Conservation (phyloP, 2,888 invertebrate species). For the Himalopsyche japonica region DNA sequence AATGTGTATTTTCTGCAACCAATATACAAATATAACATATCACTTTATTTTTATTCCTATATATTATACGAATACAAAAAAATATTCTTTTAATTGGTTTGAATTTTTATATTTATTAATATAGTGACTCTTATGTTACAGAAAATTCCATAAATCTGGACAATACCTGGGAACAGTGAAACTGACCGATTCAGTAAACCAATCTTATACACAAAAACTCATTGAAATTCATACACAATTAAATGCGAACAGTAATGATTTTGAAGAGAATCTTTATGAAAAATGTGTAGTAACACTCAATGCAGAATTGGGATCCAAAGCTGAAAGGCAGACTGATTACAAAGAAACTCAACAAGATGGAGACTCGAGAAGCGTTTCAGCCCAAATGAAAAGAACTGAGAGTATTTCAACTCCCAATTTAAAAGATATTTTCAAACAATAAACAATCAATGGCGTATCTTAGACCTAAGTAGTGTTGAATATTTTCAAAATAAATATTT, state of each 20-base stretch:
- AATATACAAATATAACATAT: too few species aligned
- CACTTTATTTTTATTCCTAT: too few species aligned
- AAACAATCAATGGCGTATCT: neutral
- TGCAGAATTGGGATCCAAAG: conserved; percentile 4
- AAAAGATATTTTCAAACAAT: conserved; percentile 49
- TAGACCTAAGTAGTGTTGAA: neutral
- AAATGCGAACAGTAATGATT: conserved; percentile 52
- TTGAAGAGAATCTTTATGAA: conserved; percentile 58
- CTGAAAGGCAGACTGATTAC: neutral
- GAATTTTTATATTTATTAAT: too few species aligned
- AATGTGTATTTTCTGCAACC: too few species aligned
- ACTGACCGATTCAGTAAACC: conserved; percentile 57
- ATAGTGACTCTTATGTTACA: conserved; percentile 48
- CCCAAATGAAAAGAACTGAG: neutral
- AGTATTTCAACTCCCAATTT: conserved; percentile 30
- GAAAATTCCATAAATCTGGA: conserved; percentile 67
- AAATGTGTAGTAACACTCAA: conserved; percentile 45
- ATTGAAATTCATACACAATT: conserved; percentile 65
- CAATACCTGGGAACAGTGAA: conserved; percentile 61
- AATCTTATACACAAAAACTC: conserved; percentile 63
- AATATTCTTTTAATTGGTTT: too few species aligned
- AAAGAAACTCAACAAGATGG: neutral
- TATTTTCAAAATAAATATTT: neutral
- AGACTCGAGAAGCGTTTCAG: neutral
- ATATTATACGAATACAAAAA: too few species aligned